Evolutionary conservation across 1,140 invertebrate species (phyloP).

Genomic region (Drosophila melanica): DNA sequence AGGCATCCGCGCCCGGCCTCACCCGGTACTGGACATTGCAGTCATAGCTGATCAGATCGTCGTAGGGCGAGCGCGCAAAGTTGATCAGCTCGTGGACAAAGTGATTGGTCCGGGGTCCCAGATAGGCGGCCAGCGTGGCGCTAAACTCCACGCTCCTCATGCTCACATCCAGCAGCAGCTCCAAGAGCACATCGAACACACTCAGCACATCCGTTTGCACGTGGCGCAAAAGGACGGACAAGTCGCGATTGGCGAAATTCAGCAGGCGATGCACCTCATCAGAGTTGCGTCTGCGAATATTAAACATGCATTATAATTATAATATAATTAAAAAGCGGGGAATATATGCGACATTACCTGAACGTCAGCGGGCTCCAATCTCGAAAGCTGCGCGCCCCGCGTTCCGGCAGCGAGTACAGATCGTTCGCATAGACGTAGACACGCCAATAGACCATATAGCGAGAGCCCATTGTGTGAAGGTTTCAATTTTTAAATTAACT

Average conservation of each 20-base stretch:
- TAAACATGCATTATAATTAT: too few relatives aligned
- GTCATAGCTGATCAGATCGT: slow-evolving; percentile 82
- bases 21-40: slow-evolving; percentile 44
- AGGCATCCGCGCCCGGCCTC: neutral
- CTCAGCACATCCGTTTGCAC: slow-evolving; percentile 11
- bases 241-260: slow-evolving; percentile 59
- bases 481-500: neutral
- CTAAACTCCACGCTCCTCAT: slow-evolving; percentile 39
- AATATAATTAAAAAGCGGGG: too few relatives aligned
- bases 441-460: slow-evolving; percentile 57
- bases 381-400: slow-evolving; percentile 18
- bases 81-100: slow-evolving; percentile 95
- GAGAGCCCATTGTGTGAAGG: slow-evolving; percentile 34
- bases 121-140: slow-evolving; percentile 84
- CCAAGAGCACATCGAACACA: slow-evolving; percentile 31
- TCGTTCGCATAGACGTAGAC: slow-evolving; percentile 52
- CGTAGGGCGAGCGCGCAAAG: slow-evolving; percentile 93
- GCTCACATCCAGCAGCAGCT: slow-evolving; percentile 25
- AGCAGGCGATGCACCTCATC: slow-evolving; percentile 46
- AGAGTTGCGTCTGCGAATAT: slow-evolving; percentile 18
- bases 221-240: slow-evolving; percentile 39
- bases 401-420: slow-evolving; percentile 44
- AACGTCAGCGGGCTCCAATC: slow-evolving; percentile 22
- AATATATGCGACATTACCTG: slow-evolving; percentile 25
- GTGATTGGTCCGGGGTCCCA: slow-evolving; percentile 87